These are phyloP conservation scores for Drosophila teissieri DNA, from an alignment of 1,140 invertebrate genomes.

Conservation along the genomic window DNA sequence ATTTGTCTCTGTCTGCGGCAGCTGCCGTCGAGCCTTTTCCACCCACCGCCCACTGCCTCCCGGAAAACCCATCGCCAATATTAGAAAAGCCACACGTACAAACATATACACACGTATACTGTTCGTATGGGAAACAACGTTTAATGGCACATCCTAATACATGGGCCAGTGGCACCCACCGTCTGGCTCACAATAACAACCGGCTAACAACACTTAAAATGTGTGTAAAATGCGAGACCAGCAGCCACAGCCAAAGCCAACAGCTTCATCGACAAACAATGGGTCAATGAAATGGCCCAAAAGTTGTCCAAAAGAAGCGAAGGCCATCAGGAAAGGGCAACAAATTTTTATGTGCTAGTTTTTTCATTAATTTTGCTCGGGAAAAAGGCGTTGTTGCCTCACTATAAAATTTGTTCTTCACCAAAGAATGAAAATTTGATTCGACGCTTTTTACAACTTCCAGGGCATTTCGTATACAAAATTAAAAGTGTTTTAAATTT, in stretches of 20 bases:
- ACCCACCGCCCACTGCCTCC: neutral
- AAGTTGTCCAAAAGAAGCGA: constrained; percentile 18
- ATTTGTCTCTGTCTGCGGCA: constrained; percentile 78
- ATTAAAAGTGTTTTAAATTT: constrained; percentile 6
- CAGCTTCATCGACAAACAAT: constrained; percentile 66
- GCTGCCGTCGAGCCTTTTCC: constrained; percentile 44
- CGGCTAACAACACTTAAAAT: constrained; percentile 78
- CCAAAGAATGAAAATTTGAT: constrained; percentile 21
- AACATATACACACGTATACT: constrained; percentile 18
- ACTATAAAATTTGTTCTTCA: constrained; percentile 35
- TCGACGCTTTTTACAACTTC: constrained; percentile 12
- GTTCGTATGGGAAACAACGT: constrained; percentile 27
- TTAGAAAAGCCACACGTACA: constrained; percentile 46
- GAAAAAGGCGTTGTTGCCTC: constrained; percentile 11
- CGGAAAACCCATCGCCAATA: constrained; percentile 36
- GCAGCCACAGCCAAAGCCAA: constrained; percentile 61
- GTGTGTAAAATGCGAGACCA: constrained; percentile 72
- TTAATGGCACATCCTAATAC: constrained; percentile 42
- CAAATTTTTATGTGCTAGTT: constrained; percentile 77
- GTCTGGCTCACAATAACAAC: constrained; percentile 63
- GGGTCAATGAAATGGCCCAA: constrained; percentile 60
- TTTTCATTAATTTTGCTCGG: constrained; percentile 65
- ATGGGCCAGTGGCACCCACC: constrained; percentile 4
- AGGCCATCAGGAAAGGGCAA: constrained; percentile 32
- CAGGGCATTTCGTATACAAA: neutral